Percentiles rank a stretch among this genome's conserved stretches.
Conservation (phyloP, 35 echinoderm and acorn worm species). For the Lytechinus variegatus region DNA sequence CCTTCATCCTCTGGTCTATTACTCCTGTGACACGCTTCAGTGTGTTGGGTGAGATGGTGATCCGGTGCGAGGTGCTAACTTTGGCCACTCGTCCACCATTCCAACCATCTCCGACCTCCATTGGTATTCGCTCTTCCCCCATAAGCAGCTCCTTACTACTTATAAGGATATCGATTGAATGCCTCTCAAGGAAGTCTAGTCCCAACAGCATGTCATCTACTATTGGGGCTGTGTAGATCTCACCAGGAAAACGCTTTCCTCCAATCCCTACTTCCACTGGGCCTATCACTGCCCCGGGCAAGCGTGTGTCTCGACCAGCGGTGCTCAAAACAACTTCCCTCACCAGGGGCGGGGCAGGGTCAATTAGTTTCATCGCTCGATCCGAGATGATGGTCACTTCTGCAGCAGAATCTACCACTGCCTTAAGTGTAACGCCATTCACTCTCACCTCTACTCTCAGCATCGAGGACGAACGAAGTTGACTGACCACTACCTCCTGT, state of each 20-base stretch:
- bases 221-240: background rate
- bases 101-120: too few species aligned
- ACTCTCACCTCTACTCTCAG: background rate
- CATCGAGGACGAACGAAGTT: background rate
- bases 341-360: background rate
- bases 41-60: too few species aligned
- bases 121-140: too few species aligned
- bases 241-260: background rate
- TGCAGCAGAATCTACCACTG: background rate
- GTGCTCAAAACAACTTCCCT: background rate
- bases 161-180: background rate
- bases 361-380: background rate
- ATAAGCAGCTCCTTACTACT: too few species aligned
- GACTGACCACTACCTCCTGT: background rate
- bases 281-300: background rate
- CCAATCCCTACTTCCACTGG: background rate
- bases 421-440: background rate
- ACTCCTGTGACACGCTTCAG: too few species aligned
- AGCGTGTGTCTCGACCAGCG: background rate
- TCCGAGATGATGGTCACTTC: slow-evolving; percentile 1
- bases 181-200: background rate
- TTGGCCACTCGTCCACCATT: too few species aligned
- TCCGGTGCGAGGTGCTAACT: too few species aligned
- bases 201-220: background rate
- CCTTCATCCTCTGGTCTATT: too few species aligned